phyloP scores from a whole-genome alignment of 1,140 invertebrate species.

The Pararge aegeria region DNA sequence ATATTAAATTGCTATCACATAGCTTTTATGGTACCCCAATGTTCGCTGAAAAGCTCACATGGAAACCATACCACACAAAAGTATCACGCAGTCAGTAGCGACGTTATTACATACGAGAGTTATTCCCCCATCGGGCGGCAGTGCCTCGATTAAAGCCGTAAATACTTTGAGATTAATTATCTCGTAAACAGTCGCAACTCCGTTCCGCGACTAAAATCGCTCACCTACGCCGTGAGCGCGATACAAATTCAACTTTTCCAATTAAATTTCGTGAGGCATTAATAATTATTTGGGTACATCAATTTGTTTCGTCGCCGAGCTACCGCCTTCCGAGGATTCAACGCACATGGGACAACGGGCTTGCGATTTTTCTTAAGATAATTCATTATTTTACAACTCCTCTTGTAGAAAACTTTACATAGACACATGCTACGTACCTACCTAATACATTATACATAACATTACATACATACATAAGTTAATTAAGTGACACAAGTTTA shows the following conservation, averaged over 20 bases:
- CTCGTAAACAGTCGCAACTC: conserved; percentile 76
- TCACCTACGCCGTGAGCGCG: conserved; percentile 77
- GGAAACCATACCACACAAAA: conserved; percentile 11
- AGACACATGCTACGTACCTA: no score
- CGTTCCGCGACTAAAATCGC: conserved; percentile 64
- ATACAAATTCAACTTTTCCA: conserved; percentile 81
- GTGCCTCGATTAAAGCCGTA: conserved; percentile 78
- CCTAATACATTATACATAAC: no score
- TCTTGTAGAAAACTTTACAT: neutral
- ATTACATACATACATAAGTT: no score
- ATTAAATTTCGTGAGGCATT: conserved; percentile 82
- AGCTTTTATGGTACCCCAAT: no score
- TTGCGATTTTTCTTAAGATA: conserved; percentile 37
- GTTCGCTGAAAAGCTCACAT: neutral
- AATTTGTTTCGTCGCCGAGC: conserved; percentile 78
- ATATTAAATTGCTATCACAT: no score
- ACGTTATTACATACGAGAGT: conserved; percentile 46
- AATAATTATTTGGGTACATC: conserved; percentile 82
- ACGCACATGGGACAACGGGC: conserved; percentile 20
- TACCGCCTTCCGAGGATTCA: conserved; percentile 48
- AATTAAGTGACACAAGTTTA: no score
- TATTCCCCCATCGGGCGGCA: conserved; percentile 69
- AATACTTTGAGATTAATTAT: conserved; percentile 80
- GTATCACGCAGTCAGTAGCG: conserved; percentile 18
- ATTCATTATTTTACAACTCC: neutral